These are phyloP conservation scores for Pogonocherus hispidulus DNA, from an alignment of 2,888 invertebrate species.

Conservation along the genomic window DNA sequence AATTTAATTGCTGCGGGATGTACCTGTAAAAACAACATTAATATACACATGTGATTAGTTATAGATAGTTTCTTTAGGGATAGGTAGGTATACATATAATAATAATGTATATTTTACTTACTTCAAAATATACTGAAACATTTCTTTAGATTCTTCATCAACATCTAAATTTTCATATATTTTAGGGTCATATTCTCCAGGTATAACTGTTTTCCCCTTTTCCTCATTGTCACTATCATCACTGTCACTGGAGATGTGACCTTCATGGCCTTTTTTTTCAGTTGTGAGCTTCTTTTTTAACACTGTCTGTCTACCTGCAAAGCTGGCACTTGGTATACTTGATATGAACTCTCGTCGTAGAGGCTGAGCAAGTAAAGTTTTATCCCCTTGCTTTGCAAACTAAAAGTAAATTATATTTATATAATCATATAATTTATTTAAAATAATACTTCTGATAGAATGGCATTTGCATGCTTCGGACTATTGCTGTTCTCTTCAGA, in stretches of 20 bases:
- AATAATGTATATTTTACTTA: conserved; percentile 65
- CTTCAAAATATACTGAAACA: conserved; percentile 94
- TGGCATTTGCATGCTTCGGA: conserved; percentile 36
- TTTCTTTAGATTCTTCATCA: conserved; percentile 87
- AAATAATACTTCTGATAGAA: conserved; percentile 1
- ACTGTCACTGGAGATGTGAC: conserved; percentile 50
- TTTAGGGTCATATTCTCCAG: conserved; percentile 83
- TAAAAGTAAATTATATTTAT: background rate
- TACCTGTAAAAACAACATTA: conserved; percentile 74
- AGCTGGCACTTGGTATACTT: conserved; percentile 50
- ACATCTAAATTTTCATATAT: conserved; percentile 87
- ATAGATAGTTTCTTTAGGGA: too few relatives aligned
- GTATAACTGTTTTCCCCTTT: conserved; percentile 51
- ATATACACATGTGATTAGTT: too few relatives aligned
- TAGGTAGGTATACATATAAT: background rate
- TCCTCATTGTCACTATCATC: conserved; percentile 62
- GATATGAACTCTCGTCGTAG: conserved; percentile 24
- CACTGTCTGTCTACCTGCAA: conserved; percentile 56
- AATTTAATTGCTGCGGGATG: conserved; percentile 91
- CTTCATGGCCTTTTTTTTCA: conserved; percentile 32
- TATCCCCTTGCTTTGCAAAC: conserved; percentile 2
- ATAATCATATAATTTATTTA: background rate
- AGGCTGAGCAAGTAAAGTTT: background rate
- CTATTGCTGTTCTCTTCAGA: conserved; percentile 54
- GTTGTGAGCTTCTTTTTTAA: conserved; percentile 46